phyloP scores from a whole-genome alignment of 1,140 invertebrate species.

The Polypedilum vanderplanki region DNA sequence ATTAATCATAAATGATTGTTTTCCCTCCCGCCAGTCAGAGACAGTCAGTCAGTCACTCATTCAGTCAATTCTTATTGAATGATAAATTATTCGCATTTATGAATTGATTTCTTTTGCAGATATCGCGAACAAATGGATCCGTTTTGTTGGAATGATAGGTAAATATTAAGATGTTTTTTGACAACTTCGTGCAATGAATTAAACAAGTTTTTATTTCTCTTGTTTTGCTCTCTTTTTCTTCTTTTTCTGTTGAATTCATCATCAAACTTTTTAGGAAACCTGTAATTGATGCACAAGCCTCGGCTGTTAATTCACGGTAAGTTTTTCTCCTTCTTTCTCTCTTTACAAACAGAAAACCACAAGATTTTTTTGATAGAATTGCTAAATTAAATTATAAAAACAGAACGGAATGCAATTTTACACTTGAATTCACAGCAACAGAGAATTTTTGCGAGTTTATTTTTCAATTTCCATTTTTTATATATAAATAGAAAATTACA shows the following conservation, averaged over 20 bases:
- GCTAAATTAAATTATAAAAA: conserved; percentile 15
- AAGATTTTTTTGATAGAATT: not conserved
- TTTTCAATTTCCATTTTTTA: not conserved
- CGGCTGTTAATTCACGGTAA: conserved; percentile 21
- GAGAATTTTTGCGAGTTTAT: not conserved
- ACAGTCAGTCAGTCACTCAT: not conserved
- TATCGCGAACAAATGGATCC: conserved; percentile 16
- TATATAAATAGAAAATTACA: too few relatives aligned
- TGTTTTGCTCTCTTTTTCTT: not conserved
- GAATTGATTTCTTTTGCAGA: not conserved
- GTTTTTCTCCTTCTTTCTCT: not conserved
- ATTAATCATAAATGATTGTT: conserved; percentile 26
- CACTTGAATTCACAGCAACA: conserved; percentile 7
- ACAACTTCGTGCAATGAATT: conserved; percentile 17
- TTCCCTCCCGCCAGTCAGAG: not conserved
- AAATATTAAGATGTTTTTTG: conserved; percentile 28
- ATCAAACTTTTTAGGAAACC: conserved; percentile 22
- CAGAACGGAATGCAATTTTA: conserved; percentile 11
- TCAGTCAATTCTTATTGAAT: not conserved
- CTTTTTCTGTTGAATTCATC: not conserved
- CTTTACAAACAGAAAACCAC: not conserved
- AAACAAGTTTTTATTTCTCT: not conserved
- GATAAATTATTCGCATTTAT: conserved; percentile 23
- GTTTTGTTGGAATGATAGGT: conserved; percentile 23
- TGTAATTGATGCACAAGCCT: conserved; percentile 1